A percentile compares a stretch with the other conserved stretches of the same genome.
These are phyloP conservation scores for Oligia latruncula DNA, from an alignment of 2,888 invertebrate genomes.

Conservation along the genomic window DNA sequence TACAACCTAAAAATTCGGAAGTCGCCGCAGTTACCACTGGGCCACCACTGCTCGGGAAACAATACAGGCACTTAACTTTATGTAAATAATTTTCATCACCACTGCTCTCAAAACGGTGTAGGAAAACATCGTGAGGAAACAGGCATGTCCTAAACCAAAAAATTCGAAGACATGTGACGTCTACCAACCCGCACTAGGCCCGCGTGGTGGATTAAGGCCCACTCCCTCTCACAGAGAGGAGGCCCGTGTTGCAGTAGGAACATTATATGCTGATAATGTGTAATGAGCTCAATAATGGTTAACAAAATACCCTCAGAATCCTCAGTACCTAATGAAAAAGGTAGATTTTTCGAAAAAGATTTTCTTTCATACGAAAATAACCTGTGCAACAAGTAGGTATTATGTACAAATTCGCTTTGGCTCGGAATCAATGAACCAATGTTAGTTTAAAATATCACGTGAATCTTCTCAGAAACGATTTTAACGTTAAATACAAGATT, in stretches of 20 bases:
- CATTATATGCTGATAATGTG: too few species aligned
- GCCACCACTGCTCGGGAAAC: too few species aligned
- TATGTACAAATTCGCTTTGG: not conserved
- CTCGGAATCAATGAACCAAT: not conserved
- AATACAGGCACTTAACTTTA: not conserved
- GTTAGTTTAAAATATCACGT: conserved; percentile 12
- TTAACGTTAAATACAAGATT: conserved; percentile 2
- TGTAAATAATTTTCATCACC: not conserved
- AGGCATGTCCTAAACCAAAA: not conserved
- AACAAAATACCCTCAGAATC: not conserved
- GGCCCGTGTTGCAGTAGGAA: not conserved
- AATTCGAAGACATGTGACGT: not conserved
- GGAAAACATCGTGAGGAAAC: not conserved
- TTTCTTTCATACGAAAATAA: not conserved
- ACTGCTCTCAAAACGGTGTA: not conserved
- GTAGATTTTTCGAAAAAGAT: too few species aligned
- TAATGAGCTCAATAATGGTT: not conserved
- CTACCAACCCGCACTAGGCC: not conserved
- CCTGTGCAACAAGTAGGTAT: not conserved
- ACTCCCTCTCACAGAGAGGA: not conserved
- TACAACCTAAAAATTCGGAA: too few species aligned
- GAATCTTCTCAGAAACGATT: conserved; percentile 7
- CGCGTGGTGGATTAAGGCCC: not conserved
- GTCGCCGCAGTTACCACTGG: too few species aligned
- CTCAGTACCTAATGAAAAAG: not conserved